Conservation (phyloP, 1,140 invertebrate genomes). For the Drosophila kohkoa region DNA sequence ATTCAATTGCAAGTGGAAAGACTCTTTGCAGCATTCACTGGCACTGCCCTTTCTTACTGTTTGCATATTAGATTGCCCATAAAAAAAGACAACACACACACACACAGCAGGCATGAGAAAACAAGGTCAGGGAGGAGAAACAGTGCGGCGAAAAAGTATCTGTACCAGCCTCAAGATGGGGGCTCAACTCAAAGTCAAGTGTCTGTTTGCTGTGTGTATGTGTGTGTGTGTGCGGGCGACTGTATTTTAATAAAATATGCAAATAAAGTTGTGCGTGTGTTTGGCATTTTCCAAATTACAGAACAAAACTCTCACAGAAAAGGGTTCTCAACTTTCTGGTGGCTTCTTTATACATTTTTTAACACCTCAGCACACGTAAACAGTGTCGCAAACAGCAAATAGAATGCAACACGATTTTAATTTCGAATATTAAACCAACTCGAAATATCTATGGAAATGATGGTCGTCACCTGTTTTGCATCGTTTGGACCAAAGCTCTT, state of each 20-base stretch:
- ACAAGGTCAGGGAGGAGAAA: conserved; percentile 54
- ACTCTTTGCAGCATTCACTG: conserved; percentile 33
- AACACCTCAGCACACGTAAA: conserved; percentile 29
- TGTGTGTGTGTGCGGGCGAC: no score
- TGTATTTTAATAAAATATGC: conserved; percentile 72
- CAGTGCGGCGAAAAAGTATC: conserved; percentile 9
- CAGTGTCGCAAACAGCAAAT: conserved; percentile 39
- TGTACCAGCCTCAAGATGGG: conserved; percentile 18
- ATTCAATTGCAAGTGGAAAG: conserved; percentile 59
- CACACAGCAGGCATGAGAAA: conserved; percentile 26
- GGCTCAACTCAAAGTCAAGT: conserved; percentile 40
- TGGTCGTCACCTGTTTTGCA: conserved; percentile 3
- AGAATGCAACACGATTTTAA: conserved; percentile 62
- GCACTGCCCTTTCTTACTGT: conserved; percentile 41
- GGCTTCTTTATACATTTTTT: conserved; percentile 46
- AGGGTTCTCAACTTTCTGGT: conserved; percentile 41
- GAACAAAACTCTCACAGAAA: conserved; percentile 35
- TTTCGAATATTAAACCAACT: conserved; percentile 62
- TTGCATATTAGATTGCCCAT: conserved; percentile 81
- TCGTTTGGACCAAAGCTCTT: conserved; percentile 2
- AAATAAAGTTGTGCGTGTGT: conserved; percentile 64
- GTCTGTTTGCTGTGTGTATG: conserved; percentile 10
- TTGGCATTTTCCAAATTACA: conserved; percentile 50
- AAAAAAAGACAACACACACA: conserved; percentile 64
- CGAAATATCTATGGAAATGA: conserved; percentile 19